Base-by-base conservation (phyloP, 2,888 invertebrate genomes). In the Synergus umbraculus region DNA sequence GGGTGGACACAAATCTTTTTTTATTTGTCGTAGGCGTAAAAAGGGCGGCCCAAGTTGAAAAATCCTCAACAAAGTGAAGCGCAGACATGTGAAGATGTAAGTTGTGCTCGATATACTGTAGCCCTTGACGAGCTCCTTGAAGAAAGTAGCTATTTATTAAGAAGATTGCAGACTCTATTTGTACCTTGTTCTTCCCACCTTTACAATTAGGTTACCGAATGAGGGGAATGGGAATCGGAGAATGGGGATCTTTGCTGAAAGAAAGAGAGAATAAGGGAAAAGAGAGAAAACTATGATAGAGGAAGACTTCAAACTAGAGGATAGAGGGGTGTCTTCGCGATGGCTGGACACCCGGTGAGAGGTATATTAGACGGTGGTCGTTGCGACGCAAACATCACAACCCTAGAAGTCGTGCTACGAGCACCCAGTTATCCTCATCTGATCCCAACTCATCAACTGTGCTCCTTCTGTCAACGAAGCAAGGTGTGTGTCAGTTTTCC, bases 341-440 rank as follows among this genome's bases (percentile, higher is more conserved):
- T 86, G 83, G 81, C 83, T 80, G 89, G 87, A 88, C 89, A 86
- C 88, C 89, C 89, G 86, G 83, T 83, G 89, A 83, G 88, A 87
- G 86, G 89, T 90, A 91, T 92, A 91, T 91, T 91, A 91, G 88
- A 89, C 87, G 87, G 86, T 79, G 86, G 83, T 86, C 89, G 83
- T 87, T 86, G 86, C 86, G 86, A 86, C 86, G 87, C 87, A 81
- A 82, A 84, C 87, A 88, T 89, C 91, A 92, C 88, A 91, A 90
- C 88, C 87, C 87, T 85, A 84, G 82, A 82, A 80, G 82, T 84
- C 85, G 82, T 78, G 79, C 81, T 54, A 81, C 85, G 81, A 82
- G 83, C 82, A 81, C 83, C 84, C 76, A 82, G 58, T 76, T 49
- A 67, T 43, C 41, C 13, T 73, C 46, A 49, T n/a, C 49, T 73